A percentile compares a stretch with the other conserved stretches of the same genome.
phyloP scores from a whole-genome alignment of 1,140 invertebrate genomes.

The Brachionus asplanchnoidis region DNA sequence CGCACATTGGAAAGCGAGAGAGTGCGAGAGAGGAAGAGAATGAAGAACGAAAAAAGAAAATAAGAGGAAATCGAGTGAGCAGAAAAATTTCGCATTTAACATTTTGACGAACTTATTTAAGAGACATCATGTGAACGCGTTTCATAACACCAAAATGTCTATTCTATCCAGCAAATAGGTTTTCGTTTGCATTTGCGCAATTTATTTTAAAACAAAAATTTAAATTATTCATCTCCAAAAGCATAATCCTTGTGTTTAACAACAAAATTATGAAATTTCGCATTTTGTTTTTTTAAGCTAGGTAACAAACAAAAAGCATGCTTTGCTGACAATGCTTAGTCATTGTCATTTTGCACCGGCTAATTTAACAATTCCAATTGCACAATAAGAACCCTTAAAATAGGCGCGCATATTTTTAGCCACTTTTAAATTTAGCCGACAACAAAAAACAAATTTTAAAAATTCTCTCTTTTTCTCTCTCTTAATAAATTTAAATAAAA shows the following conservation, averaged over 20 bases:
- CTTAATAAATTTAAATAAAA: background rate
- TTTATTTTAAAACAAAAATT: background rate
- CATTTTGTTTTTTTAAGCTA: background rate
- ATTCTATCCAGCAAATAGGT: background rate
- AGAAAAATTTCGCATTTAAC: background rate
- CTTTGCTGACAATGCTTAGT: no score
- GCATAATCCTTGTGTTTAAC: background rate
- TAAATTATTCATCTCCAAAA: background rate
- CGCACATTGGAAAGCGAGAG: background rate
- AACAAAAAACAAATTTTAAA: background rate
- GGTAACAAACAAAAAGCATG: no score
- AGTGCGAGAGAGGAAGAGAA: background rate
- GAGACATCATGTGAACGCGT: background rate
- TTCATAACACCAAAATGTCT: slow-evolving; percentile 7
- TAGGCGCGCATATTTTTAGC: background rate
- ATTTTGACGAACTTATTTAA: background rate
- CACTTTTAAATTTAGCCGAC: background rate
- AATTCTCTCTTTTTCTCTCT: background rate
- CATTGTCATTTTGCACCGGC: no score
- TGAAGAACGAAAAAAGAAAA: background rate
- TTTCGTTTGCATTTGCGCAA: background rate
- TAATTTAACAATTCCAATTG: no score
- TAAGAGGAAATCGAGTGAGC: background rate
- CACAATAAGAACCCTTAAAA: no score
- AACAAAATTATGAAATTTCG: slow-evolving; percentile 38